Base-by-base conservation (phyloP, 64 coral and sea anemone genomes). In the Pachyseris speciosa region DNA sequence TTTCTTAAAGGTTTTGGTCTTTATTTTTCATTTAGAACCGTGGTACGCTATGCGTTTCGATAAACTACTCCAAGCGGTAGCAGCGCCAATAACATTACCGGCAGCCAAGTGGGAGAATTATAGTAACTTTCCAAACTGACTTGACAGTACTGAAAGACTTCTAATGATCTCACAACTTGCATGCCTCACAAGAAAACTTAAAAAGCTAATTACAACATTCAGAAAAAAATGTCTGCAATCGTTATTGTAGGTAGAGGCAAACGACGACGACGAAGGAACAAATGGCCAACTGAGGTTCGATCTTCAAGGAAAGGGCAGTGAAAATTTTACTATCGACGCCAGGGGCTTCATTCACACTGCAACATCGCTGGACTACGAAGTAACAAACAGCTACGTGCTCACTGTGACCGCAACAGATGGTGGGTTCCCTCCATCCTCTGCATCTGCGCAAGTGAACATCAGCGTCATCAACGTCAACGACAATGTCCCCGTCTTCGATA, bases 321-420 rank as follows among this genome's bases (percentile, higher is more conserved):
- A 33, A 10, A 91, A 99, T 47, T 99, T 99, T 31, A 51, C 74
- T 0, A 92, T 99, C 73, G 80, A 95, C 66, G 50, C 80, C 6
- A 84, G 73, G 4, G 97, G 97, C 40, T 64, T 99, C 10, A 77
- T 99, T 30, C 87, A 90, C 11, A 92, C 86, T 28, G 32, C 71
- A 2, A 95, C 83, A 17, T 22, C 63, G 45, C 33, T 99, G 66
- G 97, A 99, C 67, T 99, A 83, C 36, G 97, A 99, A 81, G 87
- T 37, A 26, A 99, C 74, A 1, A 87, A 28, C 12, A 67, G 53
- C 38, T 99, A 99, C 58, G 71, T 68, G 0, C 64, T 99, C 41
- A 67, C 16, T 28, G 97, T 99, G 30, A 99, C 81, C 4, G 97
- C 97, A 25, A 70, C 25, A 2, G 97, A 99, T 77, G 76, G 74